Conservation (phyloP, 2,797 vertebrate species). For the Gymnopithys bicolor region DNA sequence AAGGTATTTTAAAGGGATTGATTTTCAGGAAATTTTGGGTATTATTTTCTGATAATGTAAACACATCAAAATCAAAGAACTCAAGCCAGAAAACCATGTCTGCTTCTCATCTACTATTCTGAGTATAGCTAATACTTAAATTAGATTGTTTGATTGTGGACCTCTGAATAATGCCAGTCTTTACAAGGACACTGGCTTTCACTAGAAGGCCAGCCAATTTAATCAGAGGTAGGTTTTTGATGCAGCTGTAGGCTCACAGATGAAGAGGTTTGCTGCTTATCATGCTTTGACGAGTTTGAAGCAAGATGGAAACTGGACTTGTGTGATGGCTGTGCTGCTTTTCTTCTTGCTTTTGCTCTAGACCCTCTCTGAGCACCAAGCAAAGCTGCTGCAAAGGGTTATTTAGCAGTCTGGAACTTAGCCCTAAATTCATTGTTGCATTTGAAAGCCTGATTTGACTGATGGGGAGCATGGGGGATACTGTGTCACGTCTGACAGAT, state of each 20-base stretch:
- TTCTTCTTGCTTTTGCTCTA: not conserved
- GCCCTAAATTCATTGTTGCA: not conserved
- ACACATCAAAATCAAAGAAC: not conserved
- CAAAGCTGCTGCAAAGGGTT: not conserved
- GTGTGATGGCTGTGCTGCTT: accelerated
- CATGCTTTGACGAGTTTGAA: accelerated
- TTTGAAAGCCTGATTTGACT: not conserved
- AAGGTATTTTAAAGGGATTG: not conserved
- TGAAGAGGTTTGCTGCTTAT: not conserved
- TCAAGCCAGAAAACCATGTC: not conserved
- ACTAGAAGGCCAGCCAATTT: not conserved
- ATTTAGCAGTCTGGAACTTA: not conserved
- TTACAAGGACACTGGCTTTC: not conserved
- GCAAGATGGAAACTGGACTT: not conserved
- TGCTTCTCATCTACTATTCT: not conserved
- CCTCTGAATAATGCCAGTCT: not conserved
- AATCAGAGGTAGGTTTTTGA: not conserved
- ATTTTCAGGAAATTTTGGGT: not conserved
- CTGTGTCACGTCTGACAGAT: not conserved
- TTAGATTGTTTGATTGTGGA: not conserved
- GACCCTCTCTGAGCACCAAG: not conserved
- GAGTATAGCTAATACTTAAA: not conserved
- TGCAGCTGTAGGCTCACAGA: not conserved
- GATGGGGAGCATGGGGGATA: not conserved
- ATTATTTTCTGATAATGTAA: not conserved